Base-by-base conservation (phyloP, 2,797 vertebrate species). In the Caiman crocodilus region DNA sequence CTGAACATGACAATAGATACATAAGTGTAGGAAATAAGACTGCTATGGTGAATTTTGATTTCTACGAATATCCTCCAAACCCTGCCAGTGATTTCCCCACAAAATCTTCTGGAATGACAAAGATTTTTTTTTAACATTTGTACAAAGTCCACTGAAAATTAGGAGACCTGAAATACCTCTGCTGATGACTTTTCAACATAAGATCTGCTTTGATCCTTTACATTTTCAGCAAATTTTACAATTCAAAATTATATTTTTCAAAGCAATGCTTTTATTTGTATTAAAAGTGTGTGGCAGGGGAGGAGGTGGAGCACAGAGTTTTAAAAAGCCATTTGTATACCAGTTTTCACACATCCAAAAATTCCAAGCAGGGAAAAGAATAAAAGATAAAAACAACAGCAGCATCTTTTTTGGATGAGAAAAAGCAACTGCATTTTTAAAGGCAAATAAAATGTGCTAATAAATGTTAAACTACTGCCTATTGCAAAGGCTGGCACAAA, bases 81-180 rank as follows among this genome's bases (percentile, higher is more conserved):
- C 50, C 32, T 59, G 60, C 3, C 55, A 79, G 32, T 13, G 35
- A 71, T 71, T 35, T 71, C 42, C 69, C 69, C 21, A 79, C 11
- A 26, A 79, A 92, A 81, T 6, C 18, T 61, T 56, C 26, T 58
- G 76, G 57, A 93, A 95, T 86, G 21, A 55, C 0, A 0, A 16
- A 75, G 26, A 56, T 91, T 86, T 83, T 60, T 91, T 84, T 71
- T 82, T 85, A 58, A 28, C 79, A 6, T 56, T 89, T 79, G n/a
- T 78, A 55, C 63, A 63, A 73, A 76, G 50, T 20, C 82, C 35
- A 35, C 55, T 30, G n/a, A 88, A 50, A 87, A 12, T 71, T 28
- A 85, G n/a, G n/a, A 42, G 12, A 35, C 17, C 67, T 69, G 30
- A 35, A 32, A 32, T 69, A 35, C 67, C 35, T 6, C 69, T 23